These are phyloP conservation scores for Phenganax subtilis DNA, from an alignment of 92 coral and sea anemone species.

Conservation along the genomic window DNA sequence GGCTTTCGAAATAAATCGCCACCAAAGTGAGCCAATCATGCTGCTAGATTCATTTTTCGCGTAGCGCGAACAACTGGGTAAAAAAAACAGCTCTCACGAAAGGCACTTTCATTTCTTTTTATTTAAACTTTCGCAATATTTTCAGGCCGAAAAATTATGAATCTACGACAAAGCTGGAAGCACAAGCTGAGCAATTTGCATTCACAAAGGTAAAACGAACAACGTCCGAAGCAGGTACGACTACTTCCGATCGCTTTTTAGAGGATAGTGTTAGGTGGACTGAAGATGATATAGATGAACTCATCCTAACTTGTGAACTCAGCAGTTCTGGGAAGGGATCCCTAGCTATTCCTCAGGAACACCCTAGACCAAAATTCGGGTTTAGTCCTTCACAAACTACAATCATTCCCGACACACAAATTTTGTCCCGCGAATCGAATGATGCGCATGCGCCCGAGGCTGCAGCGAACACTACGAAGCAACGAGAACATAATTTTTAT, in stretches of 20 bases:
- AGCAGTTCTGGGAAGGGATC: constrained; percentile 43
- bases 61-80: too few species aligned
- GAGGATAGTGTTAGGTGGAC: constrained; percentile 38
- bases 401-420: constrained; percentile 28
- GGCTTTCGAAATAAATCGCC: too few species aligned
- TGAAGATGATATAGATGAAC: constrained; percentile 39
- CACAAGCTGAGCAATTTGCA: neutral
- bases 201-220: neutral
- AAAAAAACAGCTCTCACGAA: too few species aligned
- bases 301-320: constrained; percentile 34
- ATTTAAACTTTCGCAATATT: neutral
- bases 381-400: constrained; percentile 29
- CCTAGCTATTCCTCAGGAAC: constrained; percentile 15
- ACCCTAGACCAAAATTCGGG: constrained; percentile 24
- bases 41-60: too few species aligned
- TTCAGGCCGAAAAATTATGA: constrained; percentile 4
- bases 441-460: too few species aligned
- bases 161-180: neutral
- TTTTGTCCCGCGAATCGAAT: neutral
- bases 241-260: constrained; percentile 10
- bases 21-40: too few species aligned
- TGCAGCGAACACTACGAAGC: too few species aligned
- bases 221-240: neutral
- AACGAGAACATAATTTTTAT: too few species aligned
- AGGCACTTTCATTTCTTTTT: neutral